Evolutionary conservation across 1,140 invertebrate genomes (phyloP).

Genomic region (Drosophila prosaltans): DNA sequence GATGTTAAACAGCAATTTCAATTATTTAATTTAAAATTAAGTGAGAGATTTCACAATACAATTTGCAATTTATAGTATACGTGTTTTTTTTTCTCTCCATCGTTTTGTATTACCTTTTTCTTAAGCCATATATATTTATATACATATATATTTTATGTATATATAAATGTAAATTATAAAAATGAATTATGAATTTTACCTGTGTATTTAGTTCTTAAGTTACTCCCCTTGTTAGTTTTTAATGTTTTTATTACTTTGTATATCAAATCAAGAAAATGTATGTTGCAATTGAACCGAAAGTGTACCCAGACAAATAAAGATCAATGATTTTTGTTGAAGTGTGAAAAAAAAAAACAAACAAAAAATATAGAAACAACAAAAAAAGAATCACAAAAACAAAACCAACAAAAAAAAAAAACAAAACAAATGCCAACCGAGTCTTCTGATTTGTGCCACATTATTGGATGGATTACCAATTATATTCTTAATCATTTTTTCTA

Average conservation of each 20-base stretch:
- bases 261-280: slow-evolving; percentile 70
- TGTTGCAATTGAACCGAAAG: slow-evolving; percentile 78
- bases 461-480: slow-evolving; percentile 15
- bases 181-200: slow-evolving; percentile 74
- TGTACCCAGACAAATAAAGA: slow-evolving; percentile 79
- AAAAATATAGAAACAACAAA: slow-evolving; percentile 30
- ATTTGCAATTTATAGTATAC: slow-evolving; percentile 26
- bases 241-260: slow-evolving; percentile 73
- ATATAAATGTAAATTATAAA: slow-evolving; percentile 40
- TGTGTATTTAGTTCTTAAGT: slow-evolving; percentile 71
- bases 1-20: slow-evolving; percentile 58
- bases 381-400: slow-evolving; percentile 29
- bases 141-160: slow-evolving; percentile 51
- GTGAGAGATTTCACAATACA: background rate
- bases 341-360: slow-evolving; percentile 54
- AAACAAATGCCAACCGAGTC: slow-evolving; percentile 54
- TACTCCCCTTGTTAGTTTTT: slow-evolving; percentile 55
- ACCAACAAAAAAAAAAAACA: slow-evolving; percentile 47
- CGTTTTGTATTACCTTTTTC: slow-evolving; percentile 72
- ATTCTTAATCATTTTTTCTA: slow-evolving; percentile 34
- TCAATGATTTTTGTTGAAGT: slow-evolving; percentile 82
- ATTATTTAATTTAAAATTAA: slow-evolving; percentile 29
- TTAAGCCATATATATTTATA: slow-evolving; percentile 69
- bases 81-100: slow-evolving; percentile 54
- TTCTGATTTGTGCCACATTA: slow-evolving; percentile 53